Conservation (phyloP, 1,140 invertebrate species). For the Bombus haemorrhoidalis region DNA sequence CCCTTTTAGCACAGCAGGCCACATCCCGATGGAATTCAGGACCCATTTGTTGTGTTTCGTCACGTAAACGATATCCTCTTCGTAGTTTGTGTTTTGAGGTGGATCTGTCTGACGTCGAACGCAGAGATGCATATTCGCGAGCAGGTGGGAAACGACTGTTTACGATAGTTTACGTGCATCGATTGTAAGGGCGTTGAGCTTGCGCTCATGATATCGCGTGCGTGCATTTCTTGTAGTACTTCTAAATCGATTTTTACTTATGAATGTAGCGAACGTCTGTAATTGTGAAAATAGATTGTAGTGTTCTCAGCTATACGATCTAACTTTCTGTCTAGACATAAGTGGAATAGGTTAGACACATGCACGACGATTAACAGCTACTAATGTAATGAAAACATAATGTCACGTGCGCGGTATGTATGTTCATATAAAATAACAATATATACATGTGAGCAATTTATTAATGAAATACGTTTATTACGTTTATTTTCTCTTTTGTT, state of each 20-base stretch:
- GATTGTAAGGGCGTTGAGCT: slow-evolving; percentile 26
- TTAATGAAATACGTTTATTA: too few relatives aligned
- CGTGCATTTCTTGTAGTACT: background rate
- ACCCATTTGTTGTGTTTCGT: slow-evolving; percentile 45
- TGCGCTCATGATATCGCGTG: slow-evolving; percentile 10
- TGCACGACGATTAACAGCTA: background rate
- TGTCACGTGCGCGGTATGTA: too few relatives aligned
- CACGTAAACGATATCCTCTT: slow-evolving; percentile 20
- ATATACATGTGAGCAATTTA: background rate
- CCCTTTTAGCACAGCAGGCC: slow-evolving; percentile 32
- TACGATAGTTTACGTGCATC: background rate
- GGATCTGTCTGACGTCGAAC: too few relatives aligned
- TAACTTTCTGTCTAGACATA: too few relatives aligned
- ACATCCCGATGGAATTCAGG: slow-evolving; percentile 50
- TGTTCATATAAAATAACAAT: background rate
- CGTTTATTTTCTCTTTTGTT: fast-evolving
- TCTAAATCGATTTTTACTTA: background rate
- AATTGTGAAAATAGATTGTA: background rate
- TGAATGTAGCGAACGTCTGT: background rate
- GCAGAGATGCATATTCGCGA: background rate
- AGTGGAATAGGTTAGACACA: fast-evolving
- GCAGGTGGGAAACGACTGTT: slow-evolving; percentile 6
- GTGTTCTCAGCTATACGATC: background rate
- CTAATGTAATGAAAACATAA: too few relatives aligned
- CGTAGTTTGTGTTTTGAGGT: slow-evolving; percentile 13